Base-by-base conservation (phyloP, 2,113 vertebrate species). In the Coracopsis vasa region DNA sequence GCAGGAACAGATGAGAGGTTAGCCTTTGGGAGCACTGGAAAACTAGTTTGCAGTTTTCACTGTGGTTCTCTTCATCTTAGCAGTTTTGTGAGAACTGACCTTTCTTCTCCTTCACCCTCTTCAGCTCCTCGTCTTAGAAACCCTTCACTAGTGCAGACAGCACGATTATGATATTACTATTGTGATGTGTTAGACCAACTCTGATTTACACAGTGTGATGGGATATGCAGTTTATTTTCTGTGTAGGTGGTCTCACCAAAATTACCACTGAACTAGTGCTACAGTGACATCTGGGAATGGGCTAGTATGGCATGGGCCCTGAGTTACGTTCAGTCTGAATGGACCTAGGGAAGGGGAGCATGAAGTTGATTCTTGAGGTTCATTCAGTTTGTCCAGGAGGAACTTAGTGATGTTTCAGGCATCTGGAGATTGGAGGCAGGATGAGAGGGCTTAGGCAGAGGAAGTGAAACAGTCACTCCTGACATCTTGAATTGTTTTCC, bases 391-490 rank as follows among this genome's bases (percentile, higher is more conserved):
- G 51, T 12, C 23, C 19, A 67, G 80, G 39, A 89, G 53, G 42
- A 66, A 5, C 35, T 64, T 35, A 2, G 27, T 0, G 0, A 28
- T 37, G 16, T 28, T 91, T 13, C 8, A 56, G 13, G 29, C 33
- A 11, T 75, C 24, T 0, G 0, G 39, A 61, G 51, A 12, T 11
- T 12, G 47, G 58, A 79, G 56, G 33, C 50, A 79, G 80, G 23
- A 37, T 61, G 62, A 56, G 71, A 65, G 56, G 47, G 44, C 70
- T 39, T 81, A 50, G 9, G 19, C 31, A 80, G 42, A 70, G 54
- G 35, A 74, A 56, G 41, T 39, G 1, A 35, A 33, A 5, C 53
- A 70, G 45, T 53, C 39, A 29, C 21, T 80, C 35, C 80, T 82
- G 44, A 54, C 69, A 84, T 92, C 72, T 88, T 91, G 42, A 71